Conservation (phyloP, 2,797 vertebrate genomes). For the Onychomys torridus region DNA sequence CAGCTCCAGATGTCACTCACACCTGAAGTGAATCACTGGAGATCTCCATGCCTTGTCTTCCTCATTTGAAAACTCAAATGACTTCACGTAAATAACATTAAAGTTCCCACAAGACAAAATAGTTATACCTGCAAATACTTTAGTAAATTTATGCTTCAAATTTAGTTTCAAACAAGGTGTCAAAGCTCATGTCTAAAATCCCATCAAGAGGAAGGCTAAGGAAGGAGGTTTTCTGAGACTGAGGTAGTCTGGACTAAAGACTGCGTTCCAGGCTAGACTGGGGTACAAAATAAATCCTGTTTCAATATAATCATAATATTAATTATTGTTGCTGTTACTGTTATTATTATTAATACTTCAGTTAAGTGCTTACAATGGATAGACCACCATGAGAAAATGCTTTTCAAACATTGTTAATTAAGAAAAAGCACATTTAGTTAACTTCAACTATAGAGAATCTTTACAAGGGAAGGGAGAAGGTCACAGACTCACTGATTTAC, state of each 20-base stretch:
- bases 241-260: not conserved
- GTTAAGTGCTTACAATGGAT: not conserved
- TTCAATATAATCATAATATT: not conserved
- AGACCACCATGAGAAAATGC: not conserved
- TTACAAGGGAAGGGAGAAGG: slow-evolving; percentile 2
- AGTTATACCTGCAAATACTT: slow-evolving; percentile 24
- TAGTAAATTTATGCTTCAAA: slow-evolving; percentile 41
- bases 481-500: slow-evolving; percentile 4
- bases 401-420: slow-evolving; percentile 37
- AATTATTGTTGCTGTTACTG: not conserved
- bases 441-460: not conserved
- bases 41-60: not conserved
- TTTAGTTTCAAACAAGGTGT: not conserved
- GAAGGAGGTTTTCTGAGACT: not conserved
- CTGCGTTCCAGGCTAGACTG: not conserved
- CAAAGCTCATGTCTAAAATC: not conserved
- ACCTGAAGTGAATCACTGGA: not conserved
- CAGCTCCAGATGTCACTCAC: not conserved
- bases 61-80: slow-evolving; percentile 33
- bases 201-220: not conserved
- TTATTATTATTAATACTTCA: not conserved
- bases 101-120: slow-evolving; percentile 40
- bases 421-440: not conserved
- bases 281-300: not conserved
- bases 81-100: slow-evolving; percentile 40